phyloP scores from a whole-genome alignment of 2,888 invertebrate species.

The Stegana nigrithorax region DNA sequence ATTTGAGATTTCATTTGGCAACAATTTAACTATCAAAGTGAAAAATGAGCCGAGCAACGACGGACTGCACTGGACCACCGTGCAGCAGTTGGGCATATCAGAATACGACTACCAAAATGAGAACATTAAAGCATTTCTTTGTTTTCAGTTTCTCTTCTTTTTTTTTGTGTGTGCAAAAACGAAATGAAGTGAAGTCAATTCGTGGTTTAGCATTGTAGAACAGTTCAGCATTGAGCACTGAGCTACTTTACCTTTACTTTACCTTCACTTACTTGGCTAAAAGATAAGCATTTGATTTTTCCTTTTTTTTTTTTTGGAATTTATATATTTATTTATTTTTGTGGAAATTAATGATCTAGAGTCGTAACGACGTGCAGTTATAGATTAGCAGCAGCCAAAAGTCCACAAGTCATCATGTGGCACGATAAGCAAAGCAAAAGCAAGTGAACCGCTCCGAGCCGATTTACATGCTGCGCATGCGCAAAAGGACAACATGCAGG shows the following conservation, averaged over 20 bases:
- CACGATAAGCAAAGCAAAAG: neutral
- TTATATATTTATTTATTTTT: too few species aligned
- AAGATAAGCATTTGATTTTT: slow-evolving; percentile 14
- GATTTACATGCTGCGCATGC: slow-evolving; percentile 36
- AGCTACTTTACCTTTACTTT: too few species aligned
- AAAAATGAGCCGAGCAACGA: neutral
- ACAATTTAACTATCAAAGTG: slow-evolving; percentile 3
- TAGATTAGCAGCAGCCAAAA: slow-evolving; percentile 25
- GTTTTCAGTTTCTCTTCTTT: too few species aligned
- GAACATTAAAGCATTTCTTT: too few species aligned
- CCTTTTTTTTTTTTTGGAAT: neutral
- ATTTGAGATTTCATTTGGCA: slow-evolving; percentile 44
- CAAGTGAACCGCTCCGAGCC: too few species aligned
- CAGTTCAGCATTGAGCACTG: too few species aligned
- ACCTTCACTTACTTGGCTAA: too few species aligned
- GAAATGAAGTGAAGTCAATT: too few species aligned
- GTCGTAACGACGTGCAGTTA: slow-evolving; percentile 57
- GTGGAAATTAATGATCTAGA: slow-evolving; percentile 53
- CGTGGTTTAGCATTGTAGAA: too few species aligned
- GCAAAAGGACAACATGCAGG: slow-evolving; percentile 9
- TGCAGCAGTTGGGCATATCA: neutral
- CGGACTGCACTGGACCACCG: slow-evolving; percentile 9
- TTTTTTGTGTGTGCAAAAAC: too few species aligned
- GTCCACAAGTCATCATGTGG: slow-evolving; percentile 42
- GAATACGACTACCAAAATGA: too few species aligned